phyloP scores from a whole-genome alignment of 2,888 invertebrate genomes.

The Vesta saturnalis region DNA sequence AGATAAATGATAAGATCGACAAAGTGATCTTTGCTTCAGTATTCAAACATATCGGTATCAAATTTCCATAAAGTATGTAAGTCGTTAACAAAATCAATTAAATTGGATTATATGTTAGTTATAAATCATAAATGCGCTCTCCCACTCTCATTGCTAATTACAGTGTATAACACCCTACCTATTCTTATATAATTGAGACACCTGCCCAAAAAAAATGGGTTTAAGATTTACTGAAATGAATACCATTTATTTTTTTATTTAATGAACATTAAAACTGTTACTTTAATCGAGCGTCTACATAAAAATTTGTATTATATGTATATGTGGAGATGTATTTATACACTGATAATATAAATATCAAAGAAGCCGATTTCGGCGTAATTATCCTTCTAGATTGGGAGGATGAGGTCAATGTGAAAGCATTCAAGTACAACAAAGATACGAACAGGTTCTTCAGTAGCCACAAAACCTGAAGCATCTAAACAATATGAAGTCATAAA shows the following conservation, averaged over 20 bases:
- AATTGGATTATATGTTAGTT: too few species aligned
- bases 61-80: too few species aligned
- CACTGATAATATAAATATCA: constrained; percentile 37
- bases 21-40: too few species aligned
- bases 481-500: not conserved
- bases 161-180: not conserved
- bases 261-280: constrained; percentile 9
- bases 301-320: constrained; percentile 5
- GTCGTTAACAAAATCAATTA: too few species aligned
- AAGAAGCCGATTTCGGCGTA: constrained; percentile 49
- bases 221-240: not conserved
- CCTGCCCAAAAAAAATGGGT: not conserved
- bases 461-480: constrained; percentile 31
- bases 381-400: constrained; percentile 48
- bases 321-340: constrained; percentile 4
- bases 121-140: too few species aligned
- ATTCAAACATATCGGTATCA: too few species aligned
- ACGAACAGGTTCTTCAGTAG: constrained; percentile 48
- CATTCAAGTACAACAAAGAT: constrained; percentile 43
- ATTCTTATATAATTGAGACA: constrained; percentile 2
- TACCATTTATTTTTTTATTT: not conserved
- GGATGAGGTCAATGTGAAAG: constrained; percentile 49
- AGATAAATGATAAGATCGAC: too few species aligned
- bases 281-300: not conserved
- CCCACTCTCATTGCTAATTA: too few species aligned